Evolutionary conservation across 2,888 invertebrate species (phyloP).

Genomic region (Antheraea assamensis): DNA sequence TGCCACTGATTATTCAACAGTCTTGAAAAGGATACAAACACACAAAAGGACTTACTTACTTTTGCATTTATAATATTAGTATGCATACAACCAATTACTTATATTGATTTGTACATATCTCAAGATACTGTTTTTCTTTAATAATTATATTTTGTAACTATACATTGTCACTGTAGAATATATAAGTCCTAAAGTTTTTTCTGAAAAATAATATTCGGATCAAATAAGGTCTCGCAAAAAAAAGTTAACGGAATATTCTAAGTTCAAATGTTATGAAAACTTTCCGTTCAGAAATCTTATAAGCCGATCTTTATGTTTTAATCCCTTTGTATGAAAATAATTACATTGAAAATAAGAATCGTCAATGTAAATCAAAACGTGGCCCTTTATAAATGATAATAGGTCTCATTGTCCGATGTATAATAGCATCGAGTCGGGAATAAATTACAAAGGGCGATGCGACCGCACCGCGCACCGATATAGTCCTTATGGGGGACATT

Average conservation of each 20-base stretch:
- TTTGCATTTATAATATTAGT: not conserved
- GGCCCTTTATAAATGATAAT: conserved; percentile 66
- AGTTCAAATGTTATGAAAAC: no score
- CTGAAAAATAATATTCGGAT: no score
- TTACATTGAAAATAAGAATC: conserved; percentile 3
- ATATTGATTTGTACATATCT: no score
- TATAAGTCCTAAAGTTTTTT: no score
- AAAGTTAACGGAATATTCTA: no score
- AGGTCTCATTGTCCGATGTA: conserved; percentile 70
- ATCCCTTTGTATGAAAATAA: not conserved
- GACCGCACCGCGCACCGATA: conserved; percentile 77
- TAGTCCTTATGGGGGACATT: conserved; percentile 81
- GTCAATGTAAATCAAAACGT: conserved; percentile 52
- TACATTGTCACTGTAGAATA: no score
- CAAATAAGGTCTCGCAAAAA: no score
- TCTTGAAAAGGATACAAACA: not conserved
- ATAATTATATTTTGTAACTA: no score
- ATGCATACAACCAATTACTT: no score
- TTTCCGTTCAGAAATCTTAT: not conserved
- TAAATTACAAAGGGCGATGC: conserved; percentile 81
- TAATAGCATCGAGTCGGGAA: conserved; percentile 63
- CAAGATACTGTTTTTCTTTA: no score
- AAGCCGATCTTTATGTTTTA: not conserved
- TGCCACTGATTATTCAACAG: no score
- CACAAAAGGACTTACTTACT: not conserved